Evolutionary conservation across 2,888 invertebrate species (phyloP).

Genomic region (Lithophane leautieri): DNA sequence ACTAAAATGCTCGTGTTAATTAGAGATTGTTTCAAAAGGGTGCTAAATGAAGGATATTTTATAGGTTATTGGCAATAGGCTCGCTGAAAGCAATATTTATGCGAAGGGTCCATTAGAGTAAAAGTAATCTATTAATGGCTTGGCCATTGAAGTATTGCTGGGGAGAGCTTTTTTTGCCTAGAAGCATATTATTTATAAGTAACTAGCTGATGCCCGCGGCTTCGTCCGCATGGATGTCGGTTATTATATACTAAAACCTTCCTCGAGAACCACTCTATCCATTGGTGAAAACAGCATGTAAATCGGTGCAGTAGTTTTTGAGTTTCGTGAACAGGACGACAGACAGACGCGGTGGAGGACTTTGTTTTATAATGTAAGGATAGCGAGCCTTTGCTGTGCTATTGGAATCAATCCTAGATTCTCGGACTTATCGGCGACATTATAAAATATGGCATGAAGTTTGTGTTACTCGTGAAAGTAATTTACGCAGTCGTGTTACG

Average conservation of each 20-base stretch:
- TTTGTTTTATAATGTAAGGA: not conserved
- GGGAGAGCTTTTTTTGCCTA: not conserved
- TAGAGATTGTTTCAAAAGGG: slow-evolving; percentile 8
- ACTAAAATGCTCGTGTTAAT: slow-evolving; percentile 16
- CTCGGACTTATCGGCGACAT: no score
- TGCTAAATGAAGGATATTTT: not conserved
- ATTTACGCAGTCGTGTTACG: not conserved
- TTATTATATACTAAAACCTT: no score
- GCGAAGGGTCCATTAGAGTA: not conserved
- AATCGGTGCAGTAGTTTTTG: no score
- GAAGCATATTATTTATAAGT: not conserved
- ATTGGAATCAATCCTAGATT: not conserved
- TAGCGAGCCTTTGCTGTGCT: not conserved
- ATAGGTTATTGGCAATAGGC: slow-evolving; percentile 19
- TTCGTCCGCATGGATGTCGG: no score
- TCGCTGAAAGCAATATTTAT: slow-evolving; percentile 11
- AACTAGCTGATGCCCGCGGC: no score
- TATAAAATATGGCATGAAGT: not conserved
- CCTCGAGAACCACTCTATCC: no score
- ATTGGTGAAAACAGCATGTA: no score
- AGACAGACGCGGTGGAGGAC: no score
- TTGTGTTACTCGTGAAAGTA: not conserved
- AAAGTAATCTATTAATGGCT: slow-evolving; percentile 23
- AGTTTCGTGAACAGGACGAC: no score
- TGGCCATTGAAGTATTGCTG: no score